Evolutionary conservation across 2,113 vertebrate genomes (phyloP).

Genomic region (Nibea coibor): DNA sequence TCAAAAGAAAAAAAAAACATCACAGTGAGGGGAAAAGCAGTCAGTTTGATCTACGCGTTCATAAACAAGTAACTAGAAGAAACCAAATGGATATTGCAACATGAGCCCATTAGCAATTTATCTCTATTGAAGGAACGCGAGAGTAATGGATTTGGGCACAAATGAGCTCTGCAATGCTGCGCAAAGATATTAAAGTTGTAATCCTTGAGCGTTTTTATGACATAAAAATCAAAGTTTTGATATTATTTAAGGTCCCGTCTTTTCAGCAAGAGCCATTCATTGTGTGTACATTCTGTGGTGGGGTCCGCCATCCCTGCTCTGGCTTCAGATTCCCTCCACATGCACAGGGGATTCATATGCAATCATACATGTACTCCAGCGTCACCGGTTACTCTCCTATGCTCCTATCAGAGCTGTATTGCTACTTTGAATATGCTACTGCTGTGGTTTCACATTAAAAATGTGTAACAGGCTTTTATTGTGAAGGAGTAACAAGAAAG

Average conservation of each 20-base stretch:
- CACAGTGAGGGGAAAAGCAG: neutral
- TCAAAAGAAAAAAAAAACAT: constrained; percentile 1
- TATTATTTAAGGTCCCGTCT: neutral
- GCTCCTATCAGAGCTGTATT: neutral
- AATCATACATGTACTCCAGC: neutral
- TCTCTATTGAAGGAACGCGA: neutral
- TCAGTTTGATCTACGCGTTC: constrained; percentile 30
- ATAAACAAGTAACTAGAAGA: constrained; percentile 2
- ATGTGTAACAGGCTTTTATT: neutral
- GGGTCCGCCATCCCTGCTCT: neutral
- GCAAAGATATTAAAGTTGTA: neutral
- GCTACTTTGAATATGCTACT: neutral
- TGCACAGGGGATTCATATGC: neutral
- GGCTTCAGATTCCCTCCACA: constrained; percentile 1
- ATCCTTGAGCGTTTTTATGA: neutral
- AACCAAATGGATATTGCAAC: constrained; percentile 12
- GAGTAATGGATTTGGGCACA: neutral
- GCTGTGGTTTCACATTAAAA: neutral
- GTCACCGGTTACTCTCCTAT: neutral
- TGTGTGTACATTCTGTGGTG: neutral
- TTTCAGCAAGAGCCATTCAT: neutral
- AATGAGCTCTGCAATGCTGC: neutral
- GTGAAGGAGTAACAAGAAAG: neutral
- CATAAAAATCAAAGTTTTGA: neutral
- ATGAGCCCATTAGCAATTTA: neutral